Evolutionary conservation across 2,113 vertebrate species (phyloP).

Genomic region (Zeus faber): DNA sequence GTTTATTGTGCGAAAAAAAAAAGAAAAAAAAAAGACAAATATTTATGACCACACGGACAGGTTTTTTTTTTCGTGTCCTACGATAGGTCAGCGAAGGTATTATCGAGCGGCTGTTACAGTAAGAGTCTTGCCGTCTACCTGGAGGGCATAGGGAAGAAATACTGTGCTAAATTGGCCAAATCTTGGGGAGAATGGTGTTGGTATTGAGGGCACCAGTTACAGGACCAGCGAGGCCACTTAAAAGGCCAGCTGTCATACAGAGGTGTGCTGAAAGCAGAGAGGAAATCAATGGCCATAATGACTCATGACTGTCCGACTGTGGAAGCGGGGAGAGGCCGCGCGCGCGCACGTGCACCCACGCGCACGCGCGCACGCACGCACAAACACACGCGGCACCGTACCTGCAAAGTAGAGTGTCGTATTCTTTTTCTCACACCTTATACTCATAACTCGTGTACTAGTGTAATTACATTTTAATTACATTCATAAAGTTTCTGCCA

Average conservation of each 20-base stretch:
- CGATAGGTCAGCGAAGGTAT: too few relatives aligned
- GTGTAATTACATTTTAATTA: too few relatives aligned
- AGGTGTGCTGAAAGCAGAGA: constrained; percentile 35
- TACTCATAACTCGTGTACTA: too few relatives aligned
- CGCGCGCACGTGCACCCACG: constrained; percentile 22
- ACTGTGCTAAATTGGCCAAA: constrained; percentile 42
- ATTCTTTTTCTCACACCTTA: too few relatives aligned
- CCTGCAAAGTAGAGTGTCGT: too few relatives aligned
- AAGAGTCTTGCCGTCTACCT: constrained; percentile 20
- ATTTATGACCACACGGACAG: too few relatives aligned
- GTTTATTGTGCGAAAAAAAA: too few relatives aligned
- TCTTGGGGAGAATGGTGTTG: constrained; percentile 35
- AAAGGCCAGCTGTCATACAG: constrained; percentile 60
- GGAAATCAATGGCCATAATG: constrained; percentile 67
- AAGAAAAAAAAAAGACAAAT: too few relatives aligned
- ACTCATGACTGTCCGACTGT: constrained; percentile 47
- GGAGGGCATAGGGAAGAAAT: constrained; percentile 17
- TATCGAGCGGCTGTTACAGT: too few relatives aligned
- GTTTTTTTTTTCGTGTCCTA: too few relatives aligned
- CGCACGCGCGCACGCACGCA: background rate
- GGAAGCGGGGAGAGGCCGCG: constrained; percentile 24
- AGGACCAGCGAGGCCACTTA: constrained; percentile 46
- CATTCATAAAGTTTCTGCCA: too few relatives aligned
- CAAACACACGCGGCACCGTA: background rate
- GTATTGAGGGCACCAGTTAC: constrained; percentile 46